These are phyloP conservation scores for Liposcelis brunnea DNA, from an alignment of 2,888 invertebrate genomes.

Conservation along the genomic window DNA sequence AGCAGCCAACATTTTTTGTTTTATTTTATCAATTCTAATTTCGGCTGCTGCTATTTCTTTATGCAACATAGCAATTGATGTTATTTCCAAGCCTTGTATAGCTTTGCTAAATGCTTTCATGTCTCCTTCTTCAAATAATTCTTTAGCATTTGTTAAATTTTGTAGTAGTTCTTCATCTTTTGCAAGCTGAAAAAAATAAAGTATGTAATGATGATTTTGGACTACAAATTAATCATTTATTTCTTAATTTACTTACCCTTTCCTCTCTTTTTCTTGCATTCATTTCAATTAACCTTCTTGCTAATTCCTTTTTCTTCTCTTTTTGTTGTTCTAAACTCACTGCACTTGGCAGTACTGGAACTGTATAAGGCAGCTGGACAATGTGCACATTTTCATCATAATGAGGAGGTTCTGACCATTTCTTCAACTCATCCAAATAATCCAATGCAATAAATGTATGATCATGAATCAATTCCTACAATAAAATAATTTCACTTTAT, in stretches of 20 bases:
- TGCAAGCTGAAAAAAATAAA: constrained; percentile 37
- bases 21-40: constrained; percentile 54
- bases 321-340: constrained; percentile 67
- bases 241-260: constrained; percentile 30
- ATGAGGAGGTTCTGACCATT: constrained; percentile 67
- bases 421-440: constrained; percentile 58
- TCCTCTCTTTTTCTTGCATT: constrained; percentile 79
- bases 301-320: constrained; percentile 72
- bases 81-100: constrained; percentile 54
- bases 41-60: constrained; percentile 52
- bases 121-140: constrained; percentile 56
- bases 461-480: constrained; percentile 62
- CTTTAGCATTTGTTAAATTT: constrained; percentile 57
- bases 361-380: constrained; percentile 70
- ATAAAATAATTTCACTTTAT: no score
- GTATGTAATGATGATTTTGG: constrained; percentile 1
- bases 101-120: constrained; percentile 46
- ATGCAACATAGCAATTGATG: constrained; percentile 61
- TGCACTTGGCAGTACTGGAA: constrained; percentile 37
- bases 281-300: constrained; percentile 67
- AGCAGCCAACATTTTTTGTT: constrained; percentile 54
- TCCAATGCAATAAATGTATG: constrained; percentile 62
- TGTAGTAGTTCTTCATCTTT: constrained; percentile 78
- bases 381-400: constrained; percentile 68
- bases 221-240: no score